These are phyloP conservation scores for Falco cherrug DNA, from an alignment of 2,797 vertebrate genomes.

Conservation along the genomic window DNA sequence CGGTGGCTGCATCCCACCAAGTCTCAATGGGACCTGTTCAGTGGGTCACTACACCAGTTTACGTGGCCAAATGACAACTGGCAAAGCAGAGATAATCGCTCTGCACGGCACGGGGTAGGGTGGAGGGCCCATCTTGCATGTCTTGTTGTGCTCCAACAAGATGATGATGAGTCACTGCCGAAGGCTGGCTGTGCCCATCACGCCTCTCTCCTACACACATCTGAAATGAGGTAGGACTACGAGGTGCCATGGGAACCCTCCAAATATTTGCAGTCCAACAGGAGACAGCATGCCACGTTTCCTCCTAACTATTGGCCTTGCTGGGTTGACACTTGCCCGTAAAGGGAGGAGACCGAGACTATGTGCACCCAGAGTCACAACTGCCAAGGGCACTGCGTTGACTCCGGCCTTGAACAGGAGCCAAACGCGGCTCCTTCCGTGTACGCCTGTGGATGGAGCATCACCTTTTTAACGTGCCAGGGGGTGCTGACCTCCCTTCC, in stretches of 20 bases:
- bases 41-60: background rate
- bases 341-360: background rate
- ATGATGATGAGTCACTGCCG: conserved; percentile 29
- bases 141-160: conserved; percentile 43
- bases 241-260: conserved; percentile 53
- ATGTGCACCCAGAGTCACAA: background rate
- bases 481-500: background rate
- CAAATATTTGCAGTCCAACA: conserved; percentile 52
- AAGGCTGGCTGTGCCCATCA: conserved; percentile 42
- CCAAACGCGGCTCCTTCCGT: rapidly evolving
- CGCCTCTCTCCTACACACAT: conserved; percentile 29
- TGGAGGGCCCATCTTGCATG: conserved; percentile 14
- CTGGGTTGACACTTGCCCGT: background rate
- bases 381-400: background rate
- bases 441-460: background rate
- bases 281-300: background rate
- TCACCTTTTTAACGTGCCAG: rapidly evolving
- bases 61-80: rapidly evolving
- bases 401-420: background rate
- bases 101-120: background rate
- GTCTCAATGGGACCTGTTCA: rapidly evolving
- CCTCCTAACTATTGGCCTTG: background rate
- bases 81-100: background rate
- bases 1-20: background rate
- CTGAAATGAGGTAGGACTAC: conserved; percentile 21